Conservation (phyloP, 2,113 vertebrate species). For the Cebus imitator region DNA sequence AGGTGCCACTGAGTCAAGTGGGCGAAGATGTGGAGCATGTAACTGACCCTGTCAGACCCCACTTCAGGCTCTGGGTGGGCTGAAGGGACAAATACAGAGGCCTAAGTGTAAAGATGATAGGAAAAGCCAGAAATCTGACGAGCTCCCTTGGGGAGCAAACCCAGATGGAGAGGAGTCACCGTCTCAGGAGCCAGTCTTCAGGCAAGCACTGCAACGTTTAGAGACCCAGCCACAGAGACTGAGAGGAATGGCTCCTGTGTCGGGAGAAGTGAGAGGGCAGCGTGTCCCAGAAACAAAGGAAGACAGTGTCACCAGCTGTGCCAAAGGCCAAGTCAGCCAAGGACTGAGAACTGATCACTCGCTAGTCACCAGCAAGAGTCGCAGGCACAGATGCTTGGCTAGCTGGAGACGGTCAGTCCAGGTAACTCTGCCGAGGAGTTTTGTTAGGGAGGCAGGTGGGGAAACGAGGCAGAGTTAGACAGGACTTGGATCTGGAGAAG, state of each 20-base stretch:
- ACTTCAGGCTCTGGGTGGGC: not conserved
- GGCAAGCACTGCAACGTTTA: not conserved
- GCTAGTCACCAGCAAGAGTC: not conserved
- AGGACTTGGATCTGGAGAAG: not conserved
- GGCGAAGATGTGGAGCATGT: not conserved
- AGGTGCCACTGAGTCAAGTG: not conserved
- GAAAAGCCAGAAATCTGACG: not conserved
- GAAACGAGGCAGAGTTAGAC: not conserved
- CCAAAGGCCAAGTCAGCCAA: not conserved
- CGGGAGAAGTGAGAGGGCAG: not conserved
- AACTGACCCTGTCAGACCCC: not conserved
- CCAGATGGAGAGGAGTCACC: too few species aligned
- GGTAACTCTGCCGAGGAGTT: not conserved
- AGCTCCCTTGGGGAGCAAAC: too few species aligned
- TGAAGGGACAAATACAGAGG: not conserved
- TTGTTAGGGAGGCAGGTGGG: not conserved
- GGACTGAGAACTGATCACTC: not conserved
- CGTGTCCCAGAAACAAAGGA: not conserved
- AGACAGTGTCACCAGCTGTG: too few species aligned
- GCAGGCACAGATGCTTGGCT: not conserved
- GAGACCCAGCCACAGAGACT: not conserved
- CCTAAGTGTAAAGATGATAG: not conserved
- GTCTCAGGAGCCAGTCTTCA: not conserved
- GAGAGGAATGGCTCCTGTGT: too few species aligned
- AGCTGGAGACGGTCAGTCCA: not conserved